Conservation (phyloP, 2,888 invertebrate genomes). For the Cryptophagus acutangulus region DNA sequence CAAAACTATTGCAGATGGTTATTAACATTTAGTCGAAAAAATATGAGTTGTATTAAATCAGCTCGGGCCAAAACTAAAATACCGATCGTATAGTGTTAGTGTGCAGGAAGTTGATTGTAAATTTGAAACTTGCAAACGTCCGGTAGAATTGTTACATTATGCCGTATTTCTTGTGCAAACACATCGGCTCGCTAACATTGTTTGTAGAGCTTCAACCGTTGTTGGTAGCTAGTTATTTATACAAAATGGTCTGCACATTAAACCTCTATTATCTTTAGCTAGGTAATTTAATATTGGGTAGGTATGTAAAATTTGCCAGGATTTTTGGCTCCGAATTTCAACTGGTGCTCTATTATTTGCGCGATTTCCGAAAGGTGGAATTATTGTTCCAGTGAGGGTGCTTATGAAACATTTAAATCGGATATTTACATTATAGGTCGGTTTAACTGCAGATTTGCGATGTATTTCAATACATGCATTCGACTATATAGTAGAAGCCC, state of each 20-base stretch:
- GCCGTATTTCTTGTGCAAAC: conserved; percentile 23
- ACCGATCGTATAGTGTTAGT: no score
- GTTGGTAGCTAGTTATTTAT: conserved; percentile 17
- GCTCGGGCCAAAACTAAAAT: no score
- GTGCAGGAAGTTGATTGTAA: conserved; percentile 23
- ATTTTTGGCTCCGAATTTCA: no score
- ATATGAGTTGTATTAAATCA: no score
- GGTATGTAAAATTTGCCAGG: no score
- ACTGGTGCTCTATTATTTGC: no score
- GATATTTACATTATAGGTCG: background rate
- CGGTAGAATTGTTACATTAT: conserved; percentile 22
- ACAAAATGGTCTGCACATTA: conserved; percentile 19
- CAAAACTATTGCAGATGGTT: no score
- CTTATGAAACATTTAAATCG: no score
- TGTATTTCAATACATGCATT: background rate
- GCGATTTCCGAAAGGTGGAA: no score
- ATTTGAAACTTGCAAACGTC: conserved; percentile 23
- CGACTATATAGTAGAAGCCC: no score
- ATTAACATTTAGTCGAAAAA: no score
- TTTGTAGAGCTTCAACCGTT: conserved; percentile 16
- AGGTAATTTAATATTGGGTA: conserved; percentile 22
- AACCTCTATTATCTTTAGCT: conserved; percentile 20
- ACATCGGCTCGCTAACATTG: conserved; percentile 21
- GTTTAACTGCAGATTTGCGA: background rate
- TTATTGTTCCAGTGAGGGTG: no score